Evolutionary conservation across 2,113 vertebrate species (phyloP), one percentile per base, ranked within the genome.

Genomic region (Piaya cayana): DNA sequence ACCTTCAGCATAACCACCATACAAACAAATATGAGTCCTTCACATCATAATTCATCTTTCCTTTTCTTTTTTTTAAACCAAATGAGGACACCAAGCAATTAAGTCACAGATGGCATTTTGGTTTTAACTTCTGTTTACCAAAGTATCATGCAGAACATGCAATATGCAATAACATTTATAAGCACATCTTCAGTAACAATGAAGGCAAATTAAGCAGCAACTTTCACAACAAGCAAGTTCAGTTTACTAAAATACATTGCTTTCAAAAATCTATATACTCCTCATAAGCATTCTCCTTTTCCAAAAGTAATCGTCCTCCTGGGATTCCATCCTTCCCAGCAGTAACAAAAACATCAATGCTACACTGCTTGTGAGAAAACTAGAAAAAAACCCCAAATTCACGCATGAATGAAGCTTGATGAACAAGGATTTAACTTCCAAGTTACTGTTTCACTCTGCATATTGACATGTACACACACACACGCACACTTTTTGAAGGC

Each of bases 341-440:
- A 79, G 37, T 58, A 80, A 88, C 59, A 91, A 59, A 72, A 91
- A 56, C 34, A 94, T 12, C 60, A 90, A 86, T 34, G 90, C 55
- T n/a, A 83, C 50, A 45, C 49, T 34, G 70, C 59, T 59, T 72
- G 29, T 88, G n/a, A 92, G 67, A 18, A 70, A 94, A 76, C 87
- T 90, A 88, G 39, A 36, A 89, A 92, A 64, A 91, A 79, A 37
- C 8, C 39, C 1, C 82, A 63, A 83, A 75, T 11, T 37, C 63
- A 80, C 27, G 59, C 63, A 77, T 55, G 86, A 95, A 89, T 6
- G 32, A 86, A 60, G 53, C n/a, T 75, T 53, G 49, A 86, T 26
- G 75, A 91, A 90, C 42, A 90, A 80, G 50, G 52, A 92, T 63
- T 95, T 88, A 11, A 74, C 8, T 92, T 88, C 55, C 60, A 90